Percentiles rank a stretch among this genome's conserved stretches.
Conservation (phyloP, 2,797 vertebrate species). For the Sebastes miniatus region DNA sequence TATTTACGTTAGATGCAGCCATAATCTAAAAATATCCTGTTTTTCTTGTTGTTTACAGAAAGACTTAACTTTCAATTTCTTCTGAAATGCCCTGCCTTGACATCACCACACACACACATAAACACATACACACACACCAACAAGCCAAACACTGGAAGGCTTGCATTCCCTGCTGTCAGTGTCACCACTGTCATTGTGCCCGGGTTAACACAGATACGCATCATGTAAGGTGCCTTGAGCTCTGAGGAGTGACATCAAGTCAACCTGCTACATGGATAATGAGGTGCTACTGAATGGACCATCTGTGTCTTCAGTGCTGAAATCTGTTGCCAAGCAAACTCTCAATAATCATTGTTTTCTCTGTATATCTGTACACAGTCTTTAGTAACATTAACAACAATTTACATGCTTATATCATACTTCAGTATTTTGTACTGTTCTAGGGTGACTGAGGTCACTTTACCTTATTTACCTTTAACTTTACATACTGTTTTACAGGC, state of each 20-base stretch:
- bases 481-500: too few relatives aligned
- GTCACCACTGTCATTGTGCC: constrained; percentile 45
- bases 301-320: constrained; percentile 17
- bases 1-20: background rate
- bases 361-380: background rate
- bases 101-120: background rate
- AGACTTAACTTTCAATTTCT: background rate
- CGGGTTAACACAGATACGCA: constrained; percentile 41
- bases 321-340: background rate
- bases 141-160: constrained; percentile 9
- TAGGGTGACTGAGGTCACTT: background rate
- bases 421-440: background rate
- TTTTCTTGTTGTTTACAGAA: constrained; percentile 9
- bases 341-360: background rate
- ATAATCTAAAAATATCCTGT: constrained; percentile 19
- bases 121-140: background rate
- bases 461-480: too few relatives aligned
- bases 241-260: constrained; percentile 40
- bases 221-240: constrained; percentile 31
- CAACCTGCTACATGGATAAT: constrained; percentile 46
- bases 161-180: constrained; percentile 28
- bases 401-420: background rate
- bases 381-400: background rate
- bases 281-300: constrained; percentile 7
- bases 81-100: constrained; percentile 6